Evolutionary conservation across 1,140 invertebrate genomes (phyloP).

Genomic region (Camponotus vicinus): DNA sequence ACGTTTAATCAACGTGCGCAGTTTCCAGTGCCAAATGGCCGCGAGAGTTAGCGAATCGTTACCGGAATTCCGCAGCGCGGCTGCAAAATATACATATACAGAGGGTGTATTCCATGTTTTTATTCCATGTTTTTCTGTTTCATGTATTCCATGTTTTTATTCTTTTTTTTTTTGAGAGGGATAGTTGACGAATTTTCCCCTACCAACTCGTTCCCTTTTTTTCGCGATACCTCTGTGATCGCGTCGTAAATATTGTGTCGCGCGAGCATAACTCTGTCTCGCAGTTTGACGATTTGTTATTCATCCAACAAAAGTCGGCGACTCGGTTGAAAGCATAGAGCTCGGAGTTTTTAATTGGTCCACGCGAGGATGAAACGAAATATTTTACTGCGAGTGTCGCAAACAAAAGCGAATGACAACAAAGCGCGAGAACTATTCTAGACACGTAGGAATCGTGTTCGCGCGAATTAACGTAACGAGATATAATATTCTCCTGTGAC

Average conservation of each 20-base stretch:
- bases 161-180: not conserved
- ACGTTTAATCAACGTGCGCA: constrained; percentile 33
- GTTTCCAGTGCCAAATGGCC: not conserved
- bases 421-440: not conserved
- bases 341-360: constrained; percentile 31
- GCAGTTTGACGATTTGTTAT: constrained; percentile 4
- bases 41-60: not conserved
- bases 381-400: constrained; percentile 1
- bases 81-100: not conserved
- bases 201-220: not conserved
- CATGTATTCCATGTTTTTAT: too few relatives aligned
- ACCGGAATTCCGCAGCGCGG: not conserved
- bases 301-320: too few relatives aligned
- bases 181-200: not conserved
- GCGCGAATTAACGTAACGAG: constrained; percentile 16
- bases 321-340: too few relatives aligned
- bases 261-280: not conserved
- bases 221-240: not conserved
- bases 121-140: not conserved
- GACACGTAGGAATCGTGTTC: not conserved
- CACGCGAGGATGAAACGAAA: constrained; percentile 19
- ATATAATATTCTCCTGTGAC: not conserved
- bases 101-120: not conserved
- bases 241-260: not conserved
- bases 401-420: not conserved